Evolutionary conservation across 2,113 vertebrate genomes (phyloP).

Genomic region (Tachysurus vachellii): DNA sequence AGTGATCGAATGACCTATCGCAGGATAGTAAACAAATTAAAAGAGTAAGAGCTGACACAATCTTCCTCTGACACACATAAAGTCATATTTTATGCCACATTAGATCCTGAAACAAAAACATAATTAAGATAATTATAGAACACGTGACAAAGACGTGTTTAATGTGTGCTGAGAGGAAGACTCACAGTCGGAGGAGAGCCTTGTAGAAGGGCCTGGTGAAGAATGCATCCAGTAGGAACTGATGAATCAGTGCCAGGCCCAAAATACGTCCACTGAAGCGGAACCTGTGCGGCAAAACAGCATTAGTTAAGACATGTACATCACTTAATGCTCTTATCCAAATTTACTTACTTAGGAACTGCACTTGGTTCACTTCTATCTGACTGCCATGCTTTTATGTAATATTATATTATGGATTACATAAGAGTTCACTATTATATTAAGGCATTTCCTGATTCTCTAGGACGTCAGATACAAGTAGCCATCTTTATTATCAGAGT

Average conservation of each 20-base stretch:
- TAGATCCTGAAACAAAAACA: not conserved
- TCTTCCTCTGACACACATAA: not conserved
- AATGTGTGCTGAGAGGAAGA: slow-evolving; percentile 45
- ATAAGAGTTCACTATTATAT: not conserved
- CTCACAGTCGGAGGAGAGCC: slow-evolving; percentile 92
- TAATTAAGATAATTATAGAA: not conserved
- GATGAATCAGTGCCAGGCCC: slow-evolving; percentile 95
- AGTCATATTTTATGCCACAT: not conserved
- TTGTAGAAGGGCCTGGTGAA: slow-evolving; percentile 99
- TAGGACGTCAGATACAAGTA: not conserved
- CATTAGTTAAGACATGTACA: slow-evolving; percentile 1
- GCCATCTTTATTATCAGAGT: not conserved
- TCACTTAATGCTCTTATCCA: slow-evolving; percentile 20
- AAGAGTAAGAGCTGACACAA: not conserved
- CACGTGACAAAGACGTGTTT: not conserved
- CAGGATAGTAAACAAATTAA: not conserved
- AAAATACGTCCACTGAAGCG: slow-evolving; percentile 97
- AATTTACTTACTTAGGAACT: slow-evolving; percentile 1
- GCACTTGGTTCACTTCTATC: not conserved
- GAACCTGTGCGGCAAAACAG: slow-evolving; percentile 79
- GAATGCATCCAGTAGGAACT: slow-evolving; percentile 96
- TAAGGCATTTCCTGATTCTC: not conserved
- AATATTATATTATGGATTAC: not conserved
- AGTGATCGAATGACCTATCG: not conserved
- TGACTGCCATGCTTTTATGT: not conserved